A percentile compares a stretch with the other conserved stretches of the same genome.
These are phyloP conservation scores for Fistularia tabacaria DNA, from an alignment of 2,797 vertebrate genomes.

Conservation along the genomic window DNA sequence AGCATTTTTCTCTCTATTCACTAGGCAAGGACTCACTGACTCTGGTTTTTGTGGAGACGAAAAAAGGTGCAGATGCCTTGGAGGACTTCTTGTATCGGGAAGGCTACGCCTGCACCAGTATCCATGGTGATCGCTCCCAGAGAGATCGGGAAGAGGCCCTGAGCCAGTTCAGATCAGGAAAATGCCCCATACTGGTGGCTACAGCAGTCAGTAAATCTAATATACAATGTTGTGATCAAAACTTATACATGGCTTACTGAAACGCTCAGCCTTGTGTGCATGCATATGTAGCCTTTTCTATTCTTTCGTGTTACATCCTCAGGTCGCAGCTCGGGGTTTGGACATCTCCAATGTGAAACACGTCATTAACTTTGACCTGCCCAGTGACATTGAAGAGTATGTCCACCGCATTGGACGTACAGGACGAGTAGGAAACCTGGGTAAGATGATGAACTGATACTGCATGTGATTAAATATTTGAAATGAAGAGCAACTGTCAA, in stretches of 20 bases:
- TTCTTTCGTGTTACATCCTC: neutral
- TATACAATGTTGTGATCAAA: neutral
- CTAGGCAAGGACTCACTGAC: slow-evolving; percentile 92
- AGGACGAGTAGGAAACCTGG: slow-evolving; percentile 92
- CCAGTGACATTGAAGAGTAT: slow-evolving; percentile 95
- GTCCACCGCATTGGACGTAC: slow-evolving; percentile 97
- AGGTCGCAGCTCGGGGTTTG: slow-evolving; percentile 93
- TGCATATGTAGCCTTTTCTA: neutral
- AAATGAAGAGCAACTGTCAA: no score
- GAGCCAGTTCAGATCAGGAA: slow-evolving; percentile 93
- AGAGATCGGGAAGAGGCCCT: slow-evolving; percentile 93
- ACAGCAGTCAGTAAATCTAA: slow-evolving; percentile 81
- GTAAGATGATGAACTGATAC: slow-evolving; percentile 51
- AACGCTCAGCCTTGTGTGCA: neutral
- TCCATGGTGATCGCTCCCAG: slow-evolving; percentile 94
- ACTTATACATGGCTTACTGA: no score
- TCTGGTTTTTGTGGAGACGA: slow-evolving; percentile 96
- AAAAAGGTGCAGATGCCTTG: slow-evolving; percentile 92
- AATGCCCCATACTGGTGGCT: slow-evolving; percentile 93
- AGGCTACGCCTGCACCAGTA: slow-evolving; percentile 94
- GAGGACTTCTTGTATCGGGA: slow-evolving; percentile 93
- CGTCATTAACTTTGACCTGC: slow-evolving; percentile 95
- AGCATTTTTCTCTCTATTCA: neutral
- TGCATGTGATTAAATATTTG: no score
- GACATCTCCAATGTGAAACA: slow-evolving; percentile 93